Conservation (phyloP, 2,113 vertebrate species). For the Hippocampus abdominalis region DNA sequence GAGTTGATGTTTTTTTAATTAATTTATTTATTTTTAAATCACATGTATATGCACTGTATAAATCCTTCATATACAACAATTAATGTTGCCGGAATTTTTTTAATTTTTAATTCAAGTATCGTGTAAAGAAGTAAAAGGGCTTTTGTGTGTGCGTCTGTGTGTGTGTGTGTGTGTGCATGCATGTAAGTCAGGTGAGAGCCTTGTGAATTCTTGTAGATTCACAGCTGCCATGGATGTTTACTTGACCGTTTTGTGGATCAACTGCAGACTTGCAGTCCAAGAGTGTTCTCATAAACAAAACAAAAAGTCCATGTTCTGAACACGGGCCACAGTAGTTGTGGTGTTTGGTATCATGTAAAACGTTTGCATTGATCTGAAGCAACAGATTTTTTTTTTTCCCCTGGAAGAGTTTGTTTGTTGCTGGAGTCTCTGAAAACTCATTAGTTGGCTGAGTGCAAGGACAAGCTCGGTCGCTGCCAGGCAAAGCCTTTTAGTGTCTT, state of each 20-base stretch:
- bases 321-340: not conserved
- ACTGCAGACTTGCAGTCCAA: not conserved
- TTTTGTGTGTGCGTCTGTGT: not conserved
- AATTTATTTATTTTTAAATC: too few species aligned
- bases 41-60: too few species aligned
- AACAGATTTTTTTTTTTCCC: not conserved
- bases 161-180: not conserved
- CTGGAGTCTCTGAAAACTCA: conserved; percentile 23
- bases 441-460: conserved; percentile 33
- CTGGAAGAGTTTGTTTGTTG: conserved; percentile 20
- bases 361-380: conserved; percentile 9
- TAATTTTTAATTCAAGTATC: not conserved
- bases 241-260: not conserved
- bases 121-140: not conserved
- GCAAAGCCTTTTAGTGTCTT: conserved; percentile 21
- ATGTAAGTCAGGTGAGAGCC: not conserved
- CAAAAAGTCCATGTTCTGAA: not conserved
- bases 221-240: not conserved
- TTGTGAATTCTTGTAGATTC: not conserved
- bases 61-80: too few species aligned
- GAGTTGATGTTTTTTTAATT: too few species aligned
- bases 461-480: conserved; percentile 23
- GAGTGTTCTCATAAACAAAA: not conserved
- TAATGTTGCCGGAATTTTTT: not conserved
- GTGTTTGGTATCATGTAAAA: not conserved